Conservation (phyloP, 2,888 invertebrate species). For the Chorisops tibialis region DNA sequence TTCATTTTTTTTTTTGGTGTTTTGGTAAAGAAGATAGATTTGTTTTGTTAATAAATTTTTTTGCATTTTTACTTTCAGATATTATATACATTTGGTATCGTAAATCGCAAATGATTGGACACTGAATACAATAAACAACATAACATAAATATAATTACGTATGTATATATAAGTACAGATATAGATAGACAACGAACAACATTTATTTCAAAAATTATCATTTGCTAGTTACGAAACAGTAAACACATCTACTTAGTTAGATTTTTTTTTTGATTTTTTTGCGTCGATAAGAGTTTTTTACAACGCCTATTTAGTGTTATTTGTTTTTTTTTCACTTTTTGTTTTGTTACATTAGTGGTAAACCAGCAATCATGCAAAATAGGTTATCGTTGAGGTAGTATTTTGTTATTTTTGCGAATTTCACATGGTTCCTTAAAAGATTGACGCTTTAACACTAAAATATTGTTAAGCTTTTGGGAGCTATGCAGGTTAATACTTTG, state of each 20-base stretch:
- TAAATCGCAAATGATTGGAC: conserved; percentile 22
- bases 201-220: conserved; percentile 10
- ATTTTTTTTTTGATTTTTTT: background rate
- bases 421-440: conserved; percentile 67
- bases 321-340: background rate
- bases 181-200: background rate
- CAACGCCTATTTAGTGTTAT: background rate
- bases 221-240: conserved; percentile 27
- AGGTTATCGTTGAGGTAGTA: conserved; percentile 51
- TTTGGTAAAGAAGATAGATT: conserved; percentile 28
- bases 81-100: conserved; percentile 30
- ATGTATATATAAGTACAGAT: background rate
- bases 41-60: conserved; percentile 16
- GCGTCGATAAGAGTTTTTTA: background rate
- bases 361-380: conserved; percentile 66
- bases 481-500: too few species aligned
- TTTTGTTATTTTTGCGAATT: conserved; percentile 43
- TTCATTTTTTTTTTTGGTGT: conserved; percentile 34
- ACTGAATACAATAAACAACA: background rate
- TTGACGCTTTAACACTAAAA: too few species aligned
- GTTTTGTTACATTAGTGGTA: conserved; percentile 28
- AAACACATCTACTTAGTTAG: conserved; percentile 23
- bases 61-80: conserved; percentile 21
- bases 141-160: background rate
- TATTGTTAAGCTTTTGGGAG: too few species aligned